Evolutionary conservation across 2,888 invertebrate genomes (phyloP), one percentile per base, ranked within the genome.

Genomic region (Epistrophella euchroma): DNA sequence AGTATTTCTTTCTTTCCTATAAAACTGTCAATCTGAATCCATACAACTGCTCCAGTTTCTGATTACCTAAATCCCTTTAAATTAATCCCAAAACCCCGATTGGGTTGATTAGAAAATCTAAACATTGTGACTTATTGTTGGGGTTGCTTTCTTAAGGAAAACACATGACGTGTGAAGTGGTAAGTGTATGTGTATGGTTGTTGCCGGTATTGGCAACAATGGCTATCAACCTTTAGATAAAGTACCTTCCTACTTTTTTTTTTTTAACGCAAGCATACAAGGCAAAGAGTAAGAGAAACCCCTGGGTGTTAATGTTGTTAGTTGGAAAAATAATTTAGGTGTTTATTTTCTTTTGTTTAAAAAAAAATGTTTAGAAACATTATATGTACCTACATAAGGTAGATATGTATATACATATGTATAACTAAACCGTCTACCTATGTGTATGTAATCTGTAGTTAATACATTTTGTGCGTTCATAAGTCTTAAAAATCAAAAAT

Each of bases 21-120:
- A 74, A 77, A 82, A 74, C 60, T 83, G 78, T 87, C 87, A 87
- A 87, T 87, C 87, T 82, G 87, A 78, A 87, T 35, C 82, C 87
- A 43, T 75, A 82, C 56, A 83, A 79, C 22, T 79, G 45, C 71
- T n/a, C 28, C 68, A 66, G 86, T 86, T 86, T 86, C 74, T 86
- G 86, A 86, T 86, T 86, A 86, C 73, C 81, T 86, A 86, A 86
- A 86, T 82, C 81, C 86, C 52, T 60, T 78, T 78, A 60, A 82
- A 82, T 73, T 87, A 87, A 87, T 78, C 75, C 87, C 22, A 79
- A 79, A 74, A 77, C 81, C 74, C 73, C 77, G 74, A 78, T 70
- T 74, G 74, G 77, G 86, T 74, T 86, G 86, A 82, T 82, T 86
- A 52, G 73, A 66, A 87, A 87, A 87, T 87, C 87, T 85, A 83